Evolutionary conservation across 2,113 vertebrate genomes (phyloP).

Genomic region (Protobothrops flavoviridis): DNA sequence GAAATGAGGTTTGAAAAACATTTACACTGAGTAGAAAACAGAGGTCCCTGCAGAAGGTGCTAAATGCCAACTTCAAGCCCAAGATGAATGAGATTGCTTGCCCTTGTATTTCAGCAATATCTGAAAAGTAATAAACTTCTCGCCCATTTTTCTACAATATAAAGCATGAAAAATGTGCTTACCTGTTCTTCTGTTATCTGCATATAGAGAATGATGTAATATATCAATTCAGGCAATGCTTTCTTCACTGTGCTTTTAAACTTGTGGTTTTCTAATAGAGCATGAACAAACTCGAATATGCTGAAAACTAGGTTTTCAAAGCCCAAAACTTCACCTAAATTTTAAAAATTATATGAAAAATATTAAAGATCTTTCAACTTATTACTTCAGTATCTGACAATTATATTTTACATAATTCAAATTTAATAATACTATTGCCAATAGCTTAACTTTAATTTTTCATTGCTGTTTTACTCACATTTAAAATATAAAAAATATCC

Average conservation of each 20-base stretch:
- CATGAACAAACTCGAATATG: constrained; percentile 98
- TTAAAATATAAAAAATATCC: neutral
- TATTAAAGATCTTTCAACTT: neutral
- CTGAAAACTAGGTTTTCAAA: constrained; percentile 99
- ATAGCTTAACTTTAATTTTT: neutral
- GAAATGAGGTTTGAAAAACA: neutral
- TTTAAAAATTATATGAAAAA: neutral
- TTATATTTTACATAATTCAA: neutral
- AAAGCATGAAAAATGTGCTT: constrained; percentile 20
- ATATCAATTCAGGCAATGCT: constrained; percentile 94
- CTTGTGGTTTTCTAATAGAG: constrained; percentile 93
- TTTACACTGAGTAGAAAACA: neutral
- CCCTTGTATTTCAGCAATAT: neutral
- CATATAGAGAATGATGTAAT: constrained; percentile 98
- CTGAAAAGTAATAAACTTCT: neutral
- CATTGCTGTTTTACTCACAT: neutral
- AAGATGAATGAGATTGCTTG: neutral
- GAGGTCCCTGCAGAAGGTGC: neutral
- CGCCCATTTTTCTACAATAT: neutral
- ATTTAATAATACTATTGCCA: neutral
- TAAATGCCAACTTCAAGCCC: neutral
- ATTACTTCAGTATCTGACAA: neutral
- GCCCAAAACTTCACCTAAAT: constrained; percentile 91
- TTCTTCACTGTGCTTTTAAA: constrained; percentile 97
- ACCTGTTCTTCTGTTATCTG: constrained; percentile 97